Evolutionary conservation across 2,888 invertebrate genomes (phyloP).

Genomic region (Drosophila histrio): DNA sequence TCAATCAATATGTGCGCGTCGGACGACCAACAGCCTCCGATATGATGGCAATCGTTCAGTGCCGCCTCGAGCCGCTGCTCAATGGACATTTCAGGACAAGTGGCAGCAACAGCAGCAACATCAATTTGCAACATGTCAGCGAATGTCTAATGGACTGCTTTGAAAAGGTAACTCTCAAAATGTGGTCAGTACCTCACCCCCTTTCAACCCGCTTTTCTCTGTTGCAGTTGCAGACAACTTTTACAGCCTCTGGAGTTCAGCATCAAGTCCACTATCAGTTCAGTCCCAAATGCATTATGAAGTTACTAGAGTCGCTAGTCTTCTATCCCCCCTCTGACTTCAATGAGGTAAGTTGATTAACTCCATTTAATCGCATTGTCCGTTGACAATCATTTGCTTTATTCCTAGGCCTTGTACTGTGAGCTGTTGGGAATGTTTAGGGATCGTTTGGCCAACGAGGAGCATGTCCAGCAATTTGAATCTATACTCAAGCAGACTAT

Average conservation of each 20-base stretch:
- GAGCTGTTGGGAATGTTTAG: constrained; percentile 91
- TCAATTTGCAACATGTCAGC: constrained; percentile 76
- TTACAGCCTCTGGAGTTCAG: constrained; percentile 51
- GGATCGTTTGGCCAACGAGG: constrained; percentile 88
- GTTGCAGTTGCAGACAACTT: constrained; percentile 78
- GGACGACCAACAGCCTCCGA: constrained; percentile 81
- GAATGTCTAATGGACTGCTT: constrained; percentile 82
- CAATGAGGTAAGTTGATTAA: constrained; percentile 74
- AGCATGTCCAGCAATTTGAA: constrained; percentile 88
- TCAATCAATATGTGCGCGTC: constrained; percentile 83
- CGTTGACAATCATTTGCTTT: not conserved
- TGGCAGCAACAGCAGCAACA: constrained; percentile 6
- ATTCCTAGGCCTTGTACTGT: constrained; percentile 87
- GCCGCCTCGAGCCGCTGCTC: constrained; percentile 79
- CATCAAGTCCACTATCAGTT: constrained; percentile 82
- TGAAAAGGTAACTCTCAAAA: constrained; percentile 71
- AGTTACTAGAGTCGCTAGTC: constrained; percentile 76
- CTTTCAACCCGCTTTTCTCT: constrained; percentile 1
- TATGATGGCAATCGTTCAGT: constrained; percentile 82
- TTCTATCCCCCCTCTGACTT: constrained; percentile 81
- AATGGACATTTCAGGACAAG: constrained; percentile 57
- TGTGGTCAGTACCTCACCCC: not conserved
- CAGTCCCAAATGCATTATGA: constrained; percentile 83
- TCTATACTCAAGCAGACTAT: constrained; percentile 86
- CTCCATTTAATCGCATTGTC: constrained; percentile 9